These are phyloP conservation scores for Bagarius yarrelli DNA, from an alignment of 2,113 vertebrate species.

Conservation along the genomic window DNA sequence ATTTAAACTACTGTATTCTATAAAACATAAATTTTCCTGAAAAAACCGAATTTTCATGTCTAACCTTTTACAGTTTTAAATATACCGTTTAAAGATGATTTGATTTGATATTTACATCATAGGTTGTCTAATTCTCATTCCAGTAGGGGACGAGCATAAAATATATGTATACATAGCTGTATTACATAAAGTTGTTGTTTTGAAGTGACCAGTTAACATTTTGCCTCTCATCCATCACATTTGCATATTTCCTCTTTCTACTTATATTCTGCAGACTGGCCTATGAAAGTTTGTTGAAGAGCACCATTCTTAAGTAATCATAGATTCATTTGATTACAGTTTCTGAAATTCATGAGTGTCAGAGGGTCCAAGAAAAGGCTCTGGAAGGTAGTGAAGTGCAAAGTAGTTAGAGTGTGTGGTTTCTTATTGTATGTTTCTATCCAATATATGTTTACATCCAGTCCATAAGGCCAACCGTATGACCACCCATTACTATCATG, in stretches of 20 bases:
- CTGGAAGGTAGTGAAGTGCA: neutral
- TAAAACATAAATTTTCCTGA: no score
- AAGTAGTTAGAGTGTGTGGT: neutral
- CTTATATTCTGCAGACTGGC: slow-evolving; percentile 14
- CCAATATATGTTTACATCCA: neutral
- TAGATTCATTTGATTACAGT: slow-evolving; percentile 3
- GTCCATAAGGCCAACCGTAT: no score
- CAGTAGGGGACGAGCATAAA: neutral
- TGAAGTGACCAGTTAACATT: neutral
- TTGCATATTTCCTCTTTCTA: slow-evolving; percentile 2
- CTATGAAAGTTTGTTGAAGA: slow-evolving; percentile 6
- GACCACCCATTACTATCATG: no score
- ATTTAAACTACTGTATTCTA: no score
- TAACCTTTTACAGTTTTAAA: neutral
- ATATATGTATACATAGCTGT: neutral
- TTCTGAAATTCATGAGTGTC: slow-evolving; percentile 17
- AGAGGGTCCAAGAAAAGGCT: neutral
- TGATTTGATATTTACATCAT: no score
- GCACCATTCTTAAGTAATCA: slow-evolving; percentile 13
- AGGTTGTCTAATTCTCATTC: neutral
- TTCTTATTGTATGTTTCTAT: neutral
- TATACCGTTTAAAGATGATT: neutral
- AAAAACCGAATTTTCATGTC: no score
- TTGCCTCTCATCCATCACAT: neutral
- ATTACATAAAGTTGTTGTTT: neutral